phyloP scores from a whole-genome alignment of 1,140 invertebrate species.

The Drosophila suzukii region DNA sequence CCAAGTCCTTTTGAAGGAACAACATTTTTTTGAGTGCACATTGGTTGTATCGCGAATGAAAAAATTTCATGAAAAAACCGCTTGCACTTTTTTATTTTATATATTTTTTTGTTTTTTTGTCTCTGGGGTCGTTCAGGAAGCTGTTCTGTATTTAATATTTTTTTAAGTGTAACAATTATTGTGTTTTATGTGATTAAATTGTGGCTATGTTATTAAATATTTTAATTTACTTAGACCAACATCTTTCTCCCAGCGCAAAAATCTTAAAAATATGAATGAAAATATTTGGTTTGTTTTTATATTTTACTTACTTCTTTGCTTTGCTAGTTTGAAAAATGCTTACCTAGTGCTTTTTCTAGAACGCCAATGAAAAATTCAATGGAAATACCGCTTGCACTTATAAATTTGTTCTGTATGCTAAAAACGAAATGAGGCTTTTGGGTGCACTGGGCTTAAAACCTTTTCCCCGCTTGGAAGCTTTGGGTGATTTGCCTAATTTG shows the following conservation, averaged over 20 bases:
- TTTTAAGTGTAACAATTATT: not conserved
- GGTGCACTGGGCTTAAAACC: not conserved
- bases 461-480: slow-evolving; percentile 5
- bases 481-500: slow-evolving; percentile 3
- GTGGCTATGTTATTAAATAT: not conserved
- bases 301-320: slow-evolving; percentile 2
- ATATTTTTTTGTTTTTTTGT: not conserved
- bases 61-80: slow-evolving; percentile 11
- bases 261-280: not conserved
- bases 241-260: not conserved
- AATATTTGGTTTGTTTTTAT: not conserved
- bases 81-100: slow-evolving; percentile 3
- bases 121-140: slow-evolving; percentile 1
- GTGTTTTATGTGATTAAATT: not conserved
- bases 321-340: not conserved
- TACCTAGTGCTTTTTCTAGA: not conserved
- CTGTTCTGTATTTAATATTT: not conserved
- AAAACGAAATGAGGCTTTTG: not conserved
- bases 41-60: no score
- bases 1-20: not conserved
- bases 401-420: not conserved
- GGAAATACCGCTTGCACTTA: not conserved
- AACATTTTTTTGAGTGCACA: not conserved
- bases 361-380: not conserved
- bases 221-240: not conserved